Base-by-base conservation (phyloP, 2,797 vertebrate genomes). In the Enoplosus armatus region DNA sequence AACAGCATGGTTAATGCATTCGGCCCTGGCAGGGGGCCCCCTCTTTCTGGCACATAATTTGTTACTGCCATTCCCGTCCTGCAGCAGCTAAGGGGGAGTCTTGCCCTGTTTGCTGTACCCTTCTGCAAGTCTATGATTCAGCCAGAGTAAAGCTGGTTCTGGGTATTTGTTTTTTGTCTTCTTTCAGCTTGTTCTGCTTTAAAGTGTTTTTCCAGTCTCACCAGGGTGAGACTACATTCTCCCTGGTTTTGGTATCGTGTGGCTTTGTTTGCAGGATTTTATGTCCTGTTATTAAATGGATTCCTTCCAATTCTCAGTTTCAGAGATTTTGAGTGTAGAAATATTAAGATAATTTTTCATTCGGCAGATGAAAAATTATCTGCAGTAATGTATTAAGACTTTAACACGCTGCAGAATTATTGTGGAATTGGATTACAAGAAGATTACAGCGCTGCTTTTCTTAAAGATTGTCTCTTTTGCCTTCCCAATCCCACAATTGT, bases 1-100 rank as follows among this genome's bases (percentile, higher is more conserved):
- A 91, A 82, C 85, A 84, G 87, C 86, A 87, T 88, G 87, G 72
- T 82, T 90, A 86, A 90, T 92, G 89, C 79, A 81, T 87, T 84
- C 4, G 5, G 62, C 37, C 75, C 79, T 84, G 84, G 83, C 86
- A 85, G 70, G 73, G 76, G 76, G 76, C 74, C 73, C 60, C 63
- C 18, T 60, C 75, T 84, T 83, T 83, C 80, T 89, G 89, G 77
- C 85, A 86, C 69, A 62, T 81, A 33, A 80, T 86, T 84, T 85
- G 74, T 72, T 66, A 39, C 79, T 85, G 80, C 73, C 75, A 68
- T 75, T 54, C 72, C 45, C 3, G 8, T 83, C 76, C 76, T 79
- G 82, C 74, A 66, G 85, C 86, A 77, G 82, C 83, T 77, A 78
- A 69, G 59, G 68, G 74, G 73, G 55, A 73, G 78, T 73, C 72